Evolutionary conservation across 37 sponge, comb jelly and placozoan species (phyloP), one percentile per base, ranked within the genome.

Genomic region (Chondrilla cf. caribensis): DNA sequence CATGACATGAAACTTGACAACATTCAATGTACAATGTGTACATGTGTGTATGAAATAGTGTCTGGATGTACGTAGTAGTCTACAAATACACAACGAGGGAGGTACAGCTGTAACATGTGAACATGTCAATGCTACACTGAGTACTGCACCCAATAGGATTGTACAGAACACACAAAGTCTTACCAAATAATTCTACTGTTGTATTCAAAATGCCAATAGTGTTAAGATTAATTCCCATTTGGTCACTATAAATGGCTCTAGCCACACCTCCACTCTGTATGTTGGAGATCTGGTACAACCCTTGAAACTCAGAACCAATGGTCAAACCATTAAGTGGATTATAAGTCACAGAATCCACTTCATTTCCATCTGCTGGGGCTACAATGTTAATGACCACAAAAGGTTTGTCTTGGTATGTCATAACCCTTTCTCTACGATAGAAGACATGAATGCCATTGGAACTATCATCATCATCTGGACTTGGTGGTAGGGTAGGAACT

Each of bases 171-270:
- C 51, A 47, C 6, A 11, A 47, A 33, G 37, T 11, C 38, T 73
- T 24, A 73, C 76, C 76, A 40, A 73, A n/a, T 43, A 73, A 32
- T 39, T 3, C 40, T n/a, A 73, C 40, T 37, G 38, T 42, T 43
- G 76, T 73, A 2, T 22, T 39, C 25, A 73, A 43, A 18, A 39
- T 18, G 21, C 76, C 76, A 37, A 73, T 36, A 36, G 58, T n/a
- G 29, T 89, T 47, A 11, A 6, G 9, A 47, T 47, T 11, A 47
- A 14, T 14, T 47, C 51, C 51, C 36, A 14, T 38, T 6, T 22
- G 38, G 24, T 31, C 8, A 36, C 4, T 0, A 29, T 9, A 86
- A 36, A 6, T n/a, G 2, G 38, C 76, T 39, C 43, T 11, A 4
- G 6, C 43, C 24, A 18, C 25, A 40, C n/a, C 44, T 1, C 36